A percentile compares a stretch with the other conserved stretches of the same genome.
phyloP scores from a whole-genome alignment of 2,113 vertebrate genomes.

The Takifugu flavidus region DNA sequence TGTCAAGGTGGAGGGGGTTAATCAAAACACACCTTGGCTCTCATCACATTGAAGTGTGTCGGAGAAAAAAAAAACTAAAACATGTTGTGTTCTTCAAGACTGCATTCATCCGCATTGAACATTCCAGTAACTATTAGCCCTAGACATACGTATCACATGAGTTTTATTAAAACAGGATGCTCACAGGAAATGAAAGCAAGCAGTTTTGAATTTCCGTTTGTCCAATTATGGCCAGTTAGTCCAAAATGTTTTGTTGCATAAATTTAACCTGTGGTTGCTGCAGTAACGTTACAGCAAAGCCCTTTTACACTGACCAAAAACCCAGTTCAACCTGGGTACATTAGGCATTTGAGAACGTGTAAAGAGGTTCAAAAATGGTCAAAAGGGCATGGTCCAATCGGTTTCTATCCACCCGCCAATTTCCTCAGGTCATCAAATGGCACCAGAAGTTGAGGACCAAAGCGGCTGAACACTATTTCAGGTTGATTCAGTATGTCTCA shows the following conservation, averaged over 20 bases:
- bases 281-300: no score
- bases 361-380: no score
- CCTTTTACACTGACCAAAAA: no score
- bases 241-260: not conserved
- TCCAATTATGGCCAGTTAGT: not conserved
- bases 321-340: no score
- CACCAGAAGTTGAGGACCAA: no score
- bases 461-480: no score
- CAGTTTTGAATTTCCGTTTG: not conserved
- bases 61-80: constrained; percentile 25
- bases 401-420: no score
- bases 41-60: constrained; percentile 29
- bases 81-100: constrained; percentile 28
- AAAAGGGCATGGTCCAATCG: no score
- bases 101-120: constrained; percentile 12
- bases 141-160: not conserved
- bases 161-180: constrained; percentile 1
- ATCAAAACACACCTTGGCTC: constrained; percentile 48
- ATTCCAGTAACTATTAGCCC: constrained; percentile 9
- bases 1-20: constrained; percentile 40
- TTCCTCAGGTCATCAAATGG: no score
- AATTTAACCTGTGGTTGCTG: not conserved
- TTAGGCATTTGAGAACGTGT: no score
- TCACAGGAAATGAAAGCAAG: constrained; percentile 8
- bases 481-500: no score